Conservation (phyloP, 2,888 invertebrate genomes). For the Zhuqinia jingwanae region DNA sequence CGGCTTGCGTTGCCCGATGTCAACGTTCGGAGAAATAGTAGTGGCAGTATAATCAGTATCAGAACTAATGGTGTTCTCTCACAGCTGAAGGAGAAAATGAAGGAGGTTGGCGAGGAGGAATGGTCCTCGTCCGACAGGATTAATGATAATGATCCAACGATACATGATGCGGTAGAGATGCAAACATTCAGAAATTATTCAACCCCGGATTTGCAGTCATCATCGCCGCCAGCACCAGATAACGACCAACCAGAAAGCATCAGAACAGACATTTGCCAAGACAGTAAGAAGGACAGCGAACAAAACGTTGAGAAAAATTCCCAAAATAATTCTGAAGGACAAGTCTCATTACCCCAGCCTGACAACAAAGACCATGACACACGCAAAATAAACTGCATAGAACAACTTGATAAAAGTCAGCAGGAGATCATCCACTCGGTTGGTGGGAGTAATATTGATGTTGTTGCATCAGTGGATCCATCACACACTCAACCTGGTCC, state of each 20-base stretch:
- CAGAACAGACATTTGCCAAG: conserved; percentile 1
- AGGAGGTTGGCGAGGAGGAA: conserved; percentile 49
- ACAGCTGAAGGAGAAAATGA: conserved; percentile 62
- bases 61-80: conserved; percentile 55
- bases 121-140: neutral
- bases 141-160: conserved; percentile 23
- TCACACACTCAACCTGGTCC: conserved; percentile 6
- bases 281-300: neutral
- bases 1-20: conserved; percentile 62
- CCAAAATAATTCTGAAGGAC: conserved; percentile 57
- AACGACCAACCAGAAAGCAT: neutral
- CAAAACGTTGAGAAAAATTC: conserved; percentile 28
- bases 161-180: conserved; percentile 52
- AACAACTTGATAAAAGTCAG: neutral
- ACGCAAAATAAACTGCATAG: neutral
- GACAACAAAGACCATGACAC: neutral
- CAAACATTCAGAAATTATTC: conserved; percentile 67
- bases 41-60: conserved; percentile 64
- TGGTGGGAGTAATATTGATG: neutral
- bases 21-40: conserved; percentile 65
- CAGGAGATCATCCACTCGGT: neutral
- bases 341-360: conserved; percentile 11
- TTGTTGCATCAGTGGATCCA: neutral
- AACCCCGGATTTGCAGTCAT: conserved; percentile 60
- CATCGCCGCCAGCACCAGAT: neutral